Evolutionary conservation across 2,113 vertebrate genomes (phyloP).

Genomic region (Dicrurus megarhynchus): DNA sequence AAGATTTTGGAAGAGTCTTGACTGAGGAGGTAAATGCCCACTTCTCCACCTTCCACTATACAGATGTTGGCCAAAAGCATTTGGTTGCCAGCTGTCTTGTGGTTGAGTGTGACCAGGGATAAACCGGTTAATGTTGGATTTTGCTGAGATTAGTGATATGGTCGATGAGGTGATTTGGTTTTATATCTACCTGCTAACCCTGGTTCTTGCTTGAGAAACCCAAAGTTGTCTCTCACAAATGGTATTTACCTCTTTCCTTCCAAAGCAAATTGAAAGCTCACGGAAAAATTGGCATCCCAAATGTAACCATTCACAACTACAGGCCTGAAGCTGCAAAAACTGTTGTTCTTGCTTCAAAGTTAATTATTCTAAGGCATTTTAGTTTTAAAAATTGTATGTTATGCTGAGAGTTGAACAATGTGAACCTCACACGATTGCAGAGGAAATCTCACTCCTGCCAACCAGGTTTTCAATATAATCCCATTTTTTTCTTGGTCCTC

Average conservation of each 20-base stretch:
- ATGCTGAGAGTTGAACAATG: neutral
- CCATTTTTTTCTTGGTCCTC: neutral
- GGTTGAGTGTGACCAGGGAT: neutral
- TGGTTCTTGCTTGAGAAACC: neutral
- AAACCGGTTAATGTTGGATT: neutral
- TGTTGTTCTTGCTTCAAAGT: neutral
- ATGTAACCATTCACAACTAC: neutral
- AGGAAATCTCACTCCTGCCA: neutral
- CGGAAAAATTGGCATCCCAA: neutral
- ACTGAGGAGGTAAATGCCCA: neutral
- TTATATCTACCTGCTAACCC: neutral
- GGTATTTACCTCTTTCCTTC: neutral
- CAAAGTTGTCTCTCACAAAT: neutral
- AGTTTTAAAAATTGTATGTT: neutral
- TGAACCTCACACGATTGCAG: neutral
- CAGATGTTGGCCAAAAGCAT: neutral
- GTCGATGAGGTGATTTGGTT: neutral
- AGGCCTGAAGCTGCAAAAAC: neutral
- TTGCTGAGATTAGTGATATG: neutral
- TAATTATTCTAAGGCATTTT: neutral
- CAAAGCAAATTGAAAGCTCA: neutral
- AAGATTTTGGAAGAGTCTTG: neutral
- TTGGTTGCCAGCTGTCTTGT: neutral
- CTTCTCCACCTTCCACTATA: neutral
- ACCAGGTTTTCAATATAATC: neutral